Conservation (phyloP, 2,888 invertebrate species). For the Philereme transversata region DNA sequence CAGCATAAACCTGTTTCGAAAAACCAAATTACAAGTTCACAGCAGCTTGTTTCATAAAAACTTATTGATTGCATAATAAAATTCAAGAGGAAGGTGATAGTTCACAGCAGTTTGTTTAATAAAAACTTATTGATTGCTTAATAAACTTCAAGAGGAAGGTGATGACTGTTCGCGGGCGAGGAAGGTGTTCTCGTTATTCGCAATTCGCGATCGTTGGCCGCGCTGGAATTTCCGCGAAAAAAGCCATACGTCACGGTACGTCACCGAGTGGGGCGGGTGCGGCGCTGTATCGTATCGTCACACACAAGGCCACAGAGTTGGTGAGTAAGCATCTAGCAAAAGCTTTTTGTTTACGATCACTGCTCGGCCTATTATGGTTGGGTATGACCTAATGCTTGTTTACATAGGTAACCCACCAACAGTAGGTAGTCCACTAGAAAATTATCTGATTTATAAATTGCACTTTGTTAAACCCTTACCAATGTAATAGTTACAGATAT, state of each 20-base stretch:
- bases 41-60: slow-evolving; percentile 1
- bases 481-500: too few relatives aligned
- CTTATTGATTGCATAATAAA: slow-evolving; percentile 13
- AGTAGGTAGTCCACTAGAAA: too few relatives aligned
- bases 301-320: slow-evolving; percentile 62
- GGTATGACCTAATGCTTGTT: slow-evolving; percentile 39
- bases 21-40: background rate
- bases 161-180: slow-evolving; percentile 17
- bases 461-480: too few relatives aligned
- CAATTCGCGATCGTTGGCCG: slow-evolving; percentile 64
- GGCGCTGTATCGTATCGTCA: slow-evolving; percentile 60
- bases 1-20: background rate
- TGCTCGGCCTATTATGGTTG: slow-evolving; percentile 48
- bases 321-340: slow-evolving; percentile 47
- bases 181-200: slow-evolving; percentile 35
- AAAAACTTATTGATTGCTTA: slow-evolving; percentile 7
- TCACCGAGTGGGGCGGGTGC: slow-evolving; percentile 56
- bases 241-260: slow-evolving; percentile 68
- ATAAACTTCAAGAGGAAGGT: slow-evolving; percentile 20
- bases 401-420: too few relatives aligned
- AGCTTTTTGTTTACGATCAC: slow-evolving; percentile 53
- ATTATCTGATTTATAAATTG: too few relatives aligned
- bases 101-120: slow-evolving; percentile 1
- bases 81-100: slow-evolving; percentile 18
- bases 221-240: slow-evolving; percentile 81